Evolutionary conservation across 2,888 invertebrate genomes (phyloP), one percentile per base, ranked within the genome.

Genomic region (Choreutis nemorana): DNA sequence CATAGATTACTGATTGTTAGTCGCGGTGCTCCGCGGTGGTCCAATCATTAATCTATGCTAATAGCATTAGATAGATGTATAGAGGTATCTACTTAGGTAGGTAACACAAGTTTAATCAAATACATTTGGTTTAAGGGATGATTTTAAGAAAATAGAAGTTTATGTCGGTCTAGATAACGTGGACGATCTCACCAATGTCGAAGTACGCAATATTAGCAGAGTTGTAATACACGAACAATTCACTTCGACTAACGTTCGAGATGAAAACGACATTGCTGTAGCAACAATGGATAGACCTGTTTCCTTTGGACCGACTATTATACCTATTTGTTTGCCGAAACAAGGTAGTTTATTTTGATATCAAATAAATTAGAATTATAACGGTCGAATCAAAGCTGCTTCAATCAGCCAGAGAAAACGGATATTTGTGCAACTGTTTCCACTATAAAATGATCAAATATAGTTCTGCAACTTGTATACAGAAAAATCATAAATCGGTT

Each of bases 201-300:
- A 62, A 28, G 47, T 58, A 23, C 50, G 73, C 18, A 59, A 55
- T 14, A 67, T 81, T 24, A 52, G 65, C 0, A 24, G 46, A 1
- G 61, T 67, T 4, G 50, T 60, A n/a, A 65, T 82, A 23, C 83
- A 83, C 38, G 70, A 79, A 33, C 36, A 42, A 1, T 84, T 83
- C 42, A 65, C 67, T 1, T 77, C 82, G 2, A 73, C 81, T 23
- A 58, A 70, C 1, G 56, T 78, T 1, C 55, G 83, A 34, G 83
- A 83, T 32, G 79, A 77, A 29, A 81, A 83, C 37, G 85, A 85
- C 41, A 82, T 85, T 23, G 82, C 83, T 0, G 55, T 85, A 10
- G 70, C 83, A 1, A 81, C 71, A 23, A 40, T 84, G 2, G 48
- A 58, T 15, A 23, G 40, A 5, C 68, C 78, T 1, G 62, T 85